phyloP scores from a whole-genome alignment of 1,140 invertebrate genomes.

The Drosophila biarmipes region DNA sequence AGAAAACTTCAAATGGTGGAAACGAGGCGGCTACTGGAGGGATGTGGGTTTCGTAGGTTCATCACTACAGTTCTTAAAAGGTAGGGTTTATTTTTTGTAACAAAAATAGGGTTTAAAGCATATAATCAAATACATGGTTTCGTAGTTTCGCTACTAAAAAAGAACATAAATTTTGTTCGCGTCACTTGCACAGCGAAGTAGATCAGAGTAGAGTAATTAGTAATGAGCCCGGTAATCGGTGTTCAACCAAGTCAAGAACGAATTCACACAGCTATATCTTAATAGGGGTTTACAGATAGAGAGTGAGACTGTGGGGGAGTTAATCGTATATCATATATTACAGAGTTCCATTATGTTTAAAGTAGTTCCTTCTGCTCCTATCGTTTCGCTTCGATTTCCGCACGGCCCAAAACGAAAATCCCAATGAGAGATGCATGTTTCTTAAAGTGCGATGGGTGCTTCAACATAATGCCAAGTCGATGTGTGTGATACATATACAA shows the following conservation, averaged over 20 bases:
- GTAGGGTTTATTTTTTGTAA: constrained; percentile 33
- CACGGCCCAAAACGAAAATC: constrained; percentile 42
- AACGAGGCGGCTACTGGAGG: constrained; percentile 49
- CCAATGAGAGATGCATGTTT: constrained; percentile 27
- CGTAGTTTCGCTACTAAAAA: constrained; percentile 42
- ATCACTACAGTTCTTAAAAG: constrained; percentile 51
- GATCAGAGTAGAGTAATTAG: constrained; percentile 23
- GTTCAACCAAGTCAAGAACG: constrained; percentile 49
- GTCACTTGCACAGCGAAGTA: constrained; percentile 49
- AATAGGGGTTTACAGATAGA: constrained; percentile 44
- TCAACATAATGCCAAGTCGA: constrained; percentile 52
- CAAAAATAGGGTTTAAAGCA: constrained; percentile 47
- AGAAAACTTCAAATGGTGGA: constrained; percentile 51
- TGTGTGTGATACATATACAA: constrained; percentile 35
- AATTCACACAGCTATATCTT: constrained; percentile 50
- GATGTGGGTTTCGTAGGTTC: constrained; percentile 21
- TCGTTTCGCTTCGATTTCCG: constrained; percentile 17
- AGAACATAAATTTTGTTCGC: constrained; percentile 64
- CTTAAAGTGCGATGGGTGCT: constrained; percentile 25
- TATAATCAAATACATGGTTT: constrained; percentile 53
- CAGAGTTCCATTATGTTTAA: constrained; percentile 68
- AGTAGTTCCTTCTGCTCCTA: constrained; percentile 43
- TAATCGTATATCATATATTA: constrained; percentile 67
- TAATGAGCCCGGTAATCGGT: constrained; percentile 2
- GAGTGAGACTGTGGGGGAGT: constrained; percentile 32